Evolutionary conservation across 2,113 vertebrate genomes (phyloP), one percentile per base, ranked within the genome.

Genomic region (Condylura cristata): DNA sequence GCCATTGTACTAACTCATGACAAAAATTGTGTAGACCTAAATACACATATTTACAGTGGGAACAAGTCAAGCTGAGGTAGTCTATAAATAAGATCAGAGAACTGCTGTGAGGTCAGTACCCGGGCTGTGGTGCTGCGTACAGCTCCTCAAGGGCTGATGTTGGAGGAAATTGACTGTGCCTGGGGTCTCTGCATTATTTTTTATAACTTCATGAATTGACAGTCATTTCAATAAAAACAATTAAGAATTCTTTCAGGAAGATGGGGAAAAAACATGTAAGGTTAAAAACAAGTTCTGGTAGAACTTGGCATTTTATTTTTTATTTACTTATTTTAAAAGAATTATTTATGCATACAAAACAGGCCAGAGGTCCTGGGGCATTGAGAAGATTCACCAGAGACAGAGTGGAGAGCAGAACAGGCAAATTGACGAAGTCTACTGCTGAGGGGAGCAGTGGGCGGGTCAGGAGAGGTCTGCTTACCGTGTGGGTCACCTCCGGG

Each of bases 291-390:
- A 89, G 7, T 80, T 30, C 53, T 91, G 30, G 9, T 93, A 81
- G 61, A 95, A 68, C 34, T 78, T 83, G 61, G 95, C 58, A 60
- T 86, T 70, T n/a, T n/a, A n/a, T n/a, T n/a, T n/a, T n/a, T n/a
- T n/a, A n/a, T n/a, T n/a, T n/a, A n/a, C n/a, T n/a, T n/a, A n/a
- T n/a, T n/a, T n/a, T n/a, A n/a, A n/a, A n/a, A n/a, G n/a, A n/a
- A n/a, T n/a, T n/a, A n/a, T n/a, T n/a, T n/a, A n/a, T n/a, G n/a
- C n/a, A n/a, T n/a, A n/a, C n/a, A n/a, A n/a, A n/a, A n/a, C n/a
- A n/a, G n/a, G n/a, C n/a, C n/a, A n/a, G n/a, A n/a, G n/a, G n/a
- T n/a, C n/a, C n/a, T n/a, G n/a, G n/a, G n/a, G n/a, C n/a, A n/a
- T n/a, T n/a, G n/a, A n/a, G n/a, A n/a, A n/a, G n/a, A n/a, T n/a